These are phyloP conservation scores for Graptemys geographica DNA, from an alignment of 2,797 vertebrate species.

Conservation along the genomic window DNA sequence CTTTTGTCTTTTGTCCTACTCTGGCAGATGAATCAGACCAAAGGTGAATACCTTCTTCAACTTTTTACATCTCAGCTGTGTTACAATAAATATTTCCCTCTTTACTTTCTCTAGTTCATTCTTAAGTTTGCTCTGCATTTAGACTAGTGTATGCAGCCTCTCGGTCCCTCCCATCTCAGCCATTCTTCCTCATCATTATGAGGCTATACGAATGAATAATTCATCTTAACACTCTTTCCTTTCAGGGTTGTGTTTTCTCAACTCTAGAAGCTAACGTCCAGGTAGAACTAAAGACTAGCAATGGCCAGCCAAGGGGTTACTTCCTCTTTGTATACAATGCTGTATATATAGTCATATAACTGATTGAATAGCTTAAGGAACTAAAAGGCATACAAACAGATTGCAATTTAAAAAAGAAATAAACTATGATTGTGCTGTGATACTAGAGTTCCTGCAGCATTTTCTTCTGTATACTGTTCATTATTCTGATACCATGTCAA, in stretches of 20 bases:
- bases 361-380: background rate
- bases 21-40: background rate
- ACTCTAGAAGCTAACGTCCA: background rate
- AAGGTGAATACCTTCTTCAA: background rate
- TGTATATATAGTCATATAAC: background rate
- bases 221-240: background rate
- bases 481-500: background rate
- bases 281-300: background rate
- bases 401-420: background rate
- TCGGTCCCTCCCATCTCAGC: background rate
- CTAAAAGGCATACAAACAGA: background rate
- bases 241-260: no score
- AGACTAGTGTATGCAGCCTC: background rate
- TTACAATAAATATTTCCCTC: background rate
- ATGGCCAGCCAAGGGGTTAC: background rate
- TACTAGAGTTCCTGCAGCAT: background rate
- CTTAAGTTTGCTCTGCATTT: background rate
- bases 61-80: background rate
- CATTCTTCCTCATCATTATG: background rate
- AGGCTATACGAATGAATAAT: background rate
- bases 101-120: background rate
- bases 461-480: background rate
- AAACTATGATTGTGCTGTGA: background rate
- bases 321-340: background rate
- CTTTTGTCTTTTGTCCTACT: background rate